These are phyloP conservation scores for Hyaena hyaena DNA, from an alignment of 2,113 vertebrate species.

Conservation along the genomic window DNA sequence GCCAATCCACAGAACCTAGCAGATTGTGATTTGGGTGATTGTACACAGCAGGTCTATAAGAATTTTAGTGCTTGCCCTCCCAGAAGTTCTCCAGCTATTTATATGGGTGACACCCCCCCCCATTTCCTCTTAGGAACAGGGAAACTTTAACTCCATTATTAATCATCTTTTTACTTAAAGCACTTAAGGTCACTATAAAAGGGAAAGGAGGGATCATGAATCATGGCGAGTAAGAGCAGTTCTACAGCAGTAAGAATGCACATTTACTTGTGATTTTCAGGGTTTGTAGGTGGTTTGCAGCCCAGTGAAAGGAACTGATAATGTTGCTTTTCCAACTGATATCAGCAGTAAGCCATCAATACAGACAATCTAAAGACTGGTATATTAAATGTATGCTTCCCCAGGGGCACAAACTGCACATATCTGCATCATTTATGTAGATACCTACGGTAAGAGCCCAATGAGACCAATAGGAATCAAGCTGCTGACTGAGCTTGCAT, in stretches of 20 bases:
- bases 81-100: not conserved
- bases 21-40: not conserved
- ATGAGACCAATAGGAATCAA: not conserved
- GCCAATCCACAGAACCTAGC: not conserved
- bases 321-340: not conserved
- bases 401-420: not conserved
- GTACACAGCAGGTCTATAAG: not conserved
- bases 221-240: not conserved
- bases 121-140: not conserved
- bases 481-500: not conserved
- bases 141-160: not conserved
- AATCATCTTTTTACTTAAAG: constrained; percentile 8
- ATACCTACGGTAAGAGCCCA: not conserved
- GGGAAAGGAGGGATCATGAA: not conserved
- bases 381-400: not conserved
- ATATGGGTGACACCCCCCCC: no score
- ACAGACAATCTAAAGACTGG: not conserved
- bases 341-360: not conserved
- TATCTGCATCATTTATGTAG: not conserved
- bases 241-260: not conserved
- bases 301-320: not conserved
- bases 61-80: not conserved
- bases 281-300: not conserved
- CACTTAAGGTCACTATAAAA: not conserved
- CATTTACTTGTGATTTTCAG: not conserved